Base-by-base conservation (phyloP, 2,113 vertebrate species). In the Corythoichthys intestinalis region DNA sequence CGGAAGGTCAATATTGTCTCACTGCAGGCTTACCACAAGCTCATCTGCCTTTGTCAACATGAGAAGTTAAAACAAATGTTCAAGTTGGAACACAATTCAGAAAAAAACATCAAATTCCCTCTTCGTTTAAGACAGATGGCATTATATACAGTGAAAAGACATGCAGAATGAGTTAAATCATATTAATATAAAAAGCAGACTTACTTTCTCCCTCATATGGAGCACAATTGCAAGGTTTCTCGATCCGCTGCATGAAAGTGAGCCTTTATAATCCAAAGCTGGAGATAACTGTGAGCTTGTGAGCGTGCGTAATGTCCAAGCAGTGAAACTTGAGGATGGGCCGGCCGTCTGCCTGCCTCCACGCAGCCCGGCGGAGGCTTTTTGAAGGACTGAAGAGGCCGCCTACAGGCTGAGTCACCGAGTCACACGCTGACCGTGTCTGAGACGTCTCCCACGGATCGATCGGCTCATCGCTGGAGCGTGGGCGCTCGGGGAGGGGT, bases 171-270 rank as follows among this genome's bases (percentile, higher is more conserved):
- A 20, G 2, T 12, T 1, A 47, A 4, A 58, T 58, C 2, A n/a
- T 17, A 6, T 10, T 6, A 6, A 48, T 1, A 48, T 2, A n/a
- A 39, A 6, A 69, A 49, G 1, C 34, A 58, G 9, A 41, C 89
- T 90, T 76, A 90, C 89, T 88, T 86, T 88, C 69, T 90, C 83
- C 89, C 89, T 90, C 89, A 90, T 90, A 89, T 82, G 89, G 89
- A 90, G 87, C 78, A 82, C 79, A 6, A 85, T 84, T 79, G 72
- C 15, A 68, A 68, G 72, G 75, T 73, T 79, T 60, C 80, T 59
- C 78, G 66, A 82, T 86, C 79, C 79, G 44, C 48, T 20, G 81
- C 85, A 81, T 84, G 72, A 86, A 87, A 84, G 54, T 37, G n/a
- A 66, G 64, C 41, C 57, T 78, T 72, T 66, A 35, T 57, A 35